Evolutionary conservation across 2,888 invertebrate species (phyloP).

Genomic region (Scaeva pyrastri): DNA sequence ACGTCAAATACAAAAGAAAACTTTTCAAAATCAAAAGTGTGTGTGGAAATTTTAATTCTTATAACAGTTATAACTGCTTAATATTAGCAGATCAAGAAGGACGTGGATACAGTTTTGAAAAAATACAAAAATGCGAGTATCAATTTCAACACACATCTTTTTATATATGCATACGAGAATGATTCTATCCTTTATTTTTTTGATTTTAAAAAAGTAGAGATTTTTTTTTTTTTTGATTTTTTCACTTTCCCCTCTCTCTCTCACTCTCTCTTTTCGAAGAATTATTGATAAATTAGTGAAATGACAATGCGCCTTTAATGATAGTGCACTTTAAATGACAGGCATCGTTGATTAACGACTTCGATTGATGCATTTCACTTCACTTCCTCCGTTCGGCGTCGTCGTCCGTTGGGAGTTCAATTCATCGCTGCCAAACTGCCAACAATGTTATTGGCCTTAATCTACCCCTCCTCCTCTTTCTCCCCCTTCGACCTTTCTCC

Average conservation of each 20-base stretch:
- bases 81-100: no score
- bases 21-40: no score
- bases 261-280: conserved; percentile 8
- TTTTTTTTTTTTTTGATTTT: neutral
- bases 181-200: conserved; percentile 8
- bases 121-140: no score
- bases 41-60: no score
- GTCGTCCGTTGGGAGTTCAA: conserved; percentile 56
- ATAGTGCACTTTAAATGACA: conserved; percentile 74
- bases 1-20: no score
- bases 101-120: no score
- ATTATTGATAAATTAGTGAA: conserved; percentile 70
- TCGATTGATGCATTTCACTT: conserved; percentile 75
- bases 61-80: no score
- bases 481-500: no score
- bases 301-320: conserved; percentile 70
- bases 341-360: conserved; percentile 73
- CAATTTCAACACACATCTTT: no score
- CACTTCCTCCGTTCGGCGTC: conserved; percentile 51
- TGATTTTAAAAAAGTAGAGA: neutral
- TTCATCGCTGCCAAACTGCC: conserved; percentile 71
- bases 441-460: conserved; percentile 68
- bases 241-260: neutral
- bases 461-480: neutral
- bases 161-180: no score